Evolutionary conservation across 2,113 vertebrate genomes (phyloP).

Genomic region (Megaceryle maxima): DNA sequence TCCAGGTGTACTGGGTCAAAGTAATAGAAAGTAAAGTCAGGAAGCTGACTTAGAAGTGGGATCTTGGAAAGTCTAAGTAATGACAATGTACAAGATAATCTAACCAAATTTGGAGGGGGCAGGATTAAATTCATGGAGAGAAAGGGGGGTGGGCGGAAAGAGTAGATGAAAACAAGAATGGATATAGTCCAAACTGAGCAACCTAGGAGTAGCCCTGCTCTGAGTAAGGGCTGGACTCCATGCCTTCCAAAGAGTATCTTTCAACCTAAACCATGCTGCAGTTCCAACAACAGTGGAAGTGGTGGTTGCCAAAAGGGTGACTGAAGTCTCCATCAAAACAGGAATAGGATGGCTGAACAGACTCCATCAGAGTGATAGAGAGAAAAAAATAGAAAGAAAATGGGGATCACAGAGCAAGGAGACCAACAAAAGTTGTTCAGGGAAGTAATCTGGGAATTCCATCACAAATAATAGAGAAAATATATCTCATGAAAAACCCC

Average conservation of each 20-base stretch:
- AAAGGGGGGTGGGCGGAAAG: fast-evolving
- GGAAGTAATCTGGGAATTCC: neutral
- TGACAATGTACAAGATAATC: neutral
- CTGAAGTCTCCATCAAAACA: neutral
- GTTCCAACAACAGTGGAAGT: neutral
- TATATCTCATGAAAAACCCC: neutral
- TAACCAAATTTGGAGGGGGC: neutral
- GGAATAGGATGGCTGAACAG: neutral
- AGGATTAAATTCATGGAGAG: neutral
- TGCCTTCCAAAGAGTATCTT: neutral
- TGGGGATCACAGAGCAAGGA: neutral
- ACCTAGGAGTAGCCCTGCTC: neutral
- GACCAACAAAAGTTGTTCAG: neutral
- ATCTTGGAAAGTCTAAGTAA: too few species aligned
- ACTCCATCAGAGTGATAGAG: neutral
- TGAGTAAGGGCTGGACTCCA: neutral
- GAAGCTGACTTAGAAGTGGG: too few species aligned
- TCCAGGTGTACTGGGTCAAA: neutral
- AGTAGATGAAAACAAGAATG: neutral
- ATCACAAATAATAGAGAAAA: neutral
- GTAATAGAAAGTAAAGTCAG: neutral
- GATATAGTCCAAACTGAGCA: neutral
- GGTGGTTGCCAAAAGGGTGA: neutral
- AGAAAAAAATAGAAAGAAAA: neutral
- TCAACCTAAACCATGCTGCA: neutral